These are phyloP conservation scores for Lathamus discolor DNA, from an alignment of 2,113 vertebrate genomes.

Conservation along the genomic window DNA sequence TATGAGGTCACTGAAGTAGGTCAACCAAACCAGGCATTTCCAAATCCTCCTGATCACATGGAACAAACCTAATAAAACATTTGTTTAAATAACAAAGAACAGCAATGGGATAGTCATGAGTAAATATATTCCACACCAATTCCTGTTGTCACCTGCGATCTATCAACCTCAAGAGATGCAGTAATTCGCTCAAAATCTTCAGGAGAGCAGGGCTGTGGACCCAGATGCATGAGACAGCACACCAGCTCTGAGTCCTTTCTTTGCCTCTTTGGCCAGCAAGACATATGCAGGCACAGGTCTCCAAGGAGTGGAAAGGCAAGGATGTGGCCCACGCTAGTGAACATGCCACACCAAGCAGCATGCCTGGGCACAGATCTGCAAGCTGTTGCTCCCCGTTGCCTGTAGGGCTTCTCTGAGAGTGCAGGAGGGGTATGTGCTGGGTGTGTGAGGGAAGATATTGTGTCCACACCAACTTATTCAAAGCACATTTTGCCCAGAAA, in stretches of 20 bases:
- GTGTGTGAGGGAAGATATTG: not conserved
- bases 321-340: not conserved
- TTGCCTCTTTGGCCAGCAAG: not conserved
- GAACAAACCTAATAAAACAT: not conserved
- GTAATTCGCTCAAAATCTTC: not conserved
- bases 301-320: not conserved
- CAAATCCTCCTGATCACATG: not conserved
- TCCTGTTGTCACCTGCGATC: not conserved
- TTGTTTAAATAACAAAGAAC: not conserved
- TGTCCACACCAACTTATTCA: not conserved
- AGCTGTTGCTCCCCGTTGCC: not conserved
- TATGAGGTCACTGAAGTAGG: not conserved
- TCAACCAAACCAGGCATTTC: not conserved
- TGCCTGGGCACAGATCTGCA: not conserved
- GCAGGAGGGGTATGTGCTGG: not conserved
- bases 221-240: accelerated
- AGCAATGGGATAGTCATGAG: not conserved
- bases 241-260: not conserved
- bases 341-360: not conserved
- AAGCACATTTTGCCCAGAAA: not conserved
- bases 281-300: not conserved
- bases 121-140: not conserved
- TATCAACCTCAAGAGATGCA: not conserved
- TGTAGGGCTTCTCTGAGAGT: not conserved
- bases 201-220: not conserved